phyloP scores from a whole-genome alignment of 2,888 invertebrate genomes.

The Caenorhabditis panamensis region DNA sequence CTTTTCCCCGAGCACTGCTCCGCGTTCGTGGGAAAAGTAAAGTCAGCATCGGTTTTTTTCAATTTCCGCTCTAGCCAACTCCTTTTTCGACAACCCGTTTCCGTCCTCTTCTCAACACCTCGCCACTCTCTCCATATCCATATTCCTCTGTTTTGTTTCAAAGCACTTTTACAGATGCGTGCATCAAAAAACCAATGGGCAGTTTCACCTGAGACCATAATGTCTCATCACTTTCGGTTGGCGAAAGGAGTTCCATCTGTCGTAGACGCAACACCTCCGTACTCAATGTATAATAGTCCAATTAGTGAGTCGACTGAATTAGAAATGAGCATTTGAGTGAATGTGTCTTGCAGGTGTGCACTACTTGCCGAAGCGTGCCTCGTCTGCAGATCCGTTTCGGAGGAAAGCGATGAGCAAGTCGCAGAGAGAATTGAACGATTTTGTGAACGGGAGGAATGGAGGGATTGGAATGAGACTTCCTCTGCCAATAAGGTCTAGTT shows the following conservation, averaged over 20 bases:
- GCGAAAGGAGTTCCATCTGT: constrained; percentile 62
- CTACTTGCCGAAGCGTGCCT: constrained; percentile 64
- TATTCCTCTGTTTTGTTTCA: neutral
- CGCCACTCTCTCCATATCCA: neutral
- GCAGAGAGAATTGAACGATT: constrained; percentile 65
- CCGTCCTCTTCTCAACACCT: neutral
- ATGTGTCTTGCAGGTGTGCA: constrained; percentile 59
- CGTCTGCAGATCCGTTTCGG: constrained; percentile 64
- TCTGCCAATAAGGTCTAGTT: constrained; percentile 57
- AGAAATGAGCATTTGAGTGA: neutral
- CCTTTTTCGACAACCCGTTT: neutral
- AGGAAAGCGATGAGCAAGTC: constrained; percentile 58
- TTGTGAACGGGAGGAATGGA: constrained; percentile 54
- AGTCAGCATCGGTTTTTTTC: constrained; percentile 32
- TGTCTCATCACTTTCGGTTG: constrained; percentile 70
- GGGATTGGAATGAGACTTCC: constrained; percentile 40
- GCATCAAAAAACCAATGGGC: constrained; percentile 67
- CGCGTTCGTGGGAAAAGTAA: constrained; percentile 26
- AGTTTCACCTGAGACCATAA: constrained; percentile 67
- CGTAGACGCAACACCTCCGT: constrained; percentile 63
- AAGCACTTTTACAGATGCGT: constrained; percentile 51
- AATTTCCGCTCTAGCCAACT: constrained; percentile 25
- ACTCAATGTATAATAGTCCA: constrained; percentile 72
- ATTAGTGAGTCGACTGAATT: constrained; percentile 57
- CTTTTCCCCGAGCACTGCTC: neutral